Percentiles rank a stretch among this genome's conserved stretches.
phyloP scores from a whole-genome alignment of 2,113 vertebrate genomes.

The Girardinichthys multiradiatus region DNA sequence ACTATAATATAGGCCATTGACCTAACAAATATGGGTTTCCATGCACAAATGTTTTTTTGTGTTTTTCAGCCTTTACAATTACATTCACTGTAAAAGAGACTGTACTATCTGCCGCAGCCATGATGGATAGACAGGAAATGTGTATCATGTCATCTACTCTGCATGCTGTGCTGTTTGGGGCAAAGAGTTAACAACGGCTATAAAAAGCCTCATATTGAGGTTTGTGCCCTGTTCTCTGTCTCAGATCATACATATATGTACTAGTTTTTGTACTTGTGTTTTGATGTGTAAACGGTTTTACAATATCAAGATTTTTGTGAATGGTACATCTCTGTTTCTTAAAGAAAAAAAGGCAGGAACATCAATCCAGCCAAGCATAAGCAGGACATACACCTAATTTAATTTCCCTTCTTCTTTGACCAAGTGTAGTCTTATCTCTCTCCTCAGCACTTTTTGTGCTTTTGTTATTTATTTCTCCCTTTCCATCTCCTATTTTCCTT shows the following conservation, averaged over 20 bases:
- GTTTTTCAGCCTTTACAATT: no score
- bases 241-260: not conserved
- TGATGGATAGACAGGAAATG: no score
- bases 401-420: constrained; percentile 65
- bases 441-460: constrained; percentile 61
- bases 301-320: constrained; percentile 17
- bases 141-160: no score
- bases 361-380: constrained; percentile 62
- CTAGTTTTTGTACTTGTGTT: not conserved
- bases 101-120: no score
- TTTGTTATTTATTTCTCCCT: constrained; percentile 56
- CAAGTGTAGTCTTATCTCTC: constrained; percentile 59
- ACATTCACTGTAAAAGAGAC: no score
- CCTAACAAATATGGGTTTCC: no score
- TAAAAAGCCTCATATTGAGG: not conserved
- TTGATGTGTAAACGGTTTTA: not conserved
- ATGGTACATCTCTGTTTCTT: constrained; percentile 7
- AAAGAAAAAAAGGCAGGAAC: constrained; percentile 50
- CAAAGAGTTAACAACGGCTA: no score
- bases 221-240: not conserved
- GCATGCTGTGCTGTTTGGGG: no score
- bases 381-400: constrained; percentile 66
- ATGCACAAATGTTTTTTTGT: no score
- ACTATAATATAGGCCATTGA: no score
- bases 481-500: constrained; percentile 49